These are phyloP conservation scores for Pseudopipra pipra DNA, from an alignment of 2,113 vertebrate genomes.

Conservation along the genomic window DNA sequence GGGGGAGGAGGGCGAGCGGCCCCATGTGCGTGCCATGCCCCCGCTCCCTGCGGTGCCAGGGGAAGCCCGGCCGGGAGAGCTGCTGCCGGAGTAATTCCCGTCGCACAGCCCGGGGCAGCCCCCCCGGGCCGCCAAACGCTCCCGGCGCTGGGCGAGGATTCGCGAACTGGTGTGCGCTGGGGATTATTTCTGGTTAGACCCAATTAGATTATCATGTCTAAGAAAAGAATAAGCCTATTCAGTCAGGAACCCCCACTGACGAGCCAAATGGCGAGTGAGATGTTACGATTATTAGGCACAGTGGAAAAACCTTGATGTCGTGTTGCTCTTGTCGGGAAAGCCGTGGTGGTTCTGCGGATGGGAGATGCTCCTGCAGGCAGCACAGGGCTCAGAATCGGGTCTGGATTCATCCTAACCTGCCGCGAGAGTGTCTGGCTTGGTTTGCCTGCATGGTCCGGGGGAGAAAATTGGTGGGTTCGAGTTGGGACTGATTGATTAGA, in stretches of 20 bases:
- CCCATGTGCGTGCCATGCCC: neutral
- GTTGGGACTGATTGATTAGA: neutral
- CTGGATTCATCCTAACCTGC: rapidly evolving
- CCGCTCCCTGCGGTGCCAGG: neutral
- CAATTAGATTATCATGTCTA: conserved; percentile 61
- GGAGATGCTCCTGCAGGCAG: neutral
- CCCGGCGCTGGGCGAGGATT: neutral
- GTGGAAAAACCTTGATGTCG: neutral
- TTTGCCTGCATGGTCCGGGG: neutral
- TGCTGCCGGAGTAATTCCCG: neutral
- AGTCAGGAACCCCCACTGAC: neutral
- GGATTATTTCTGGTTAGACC: conserved; percentile 63
- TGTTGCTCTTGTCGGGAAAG: neutral
- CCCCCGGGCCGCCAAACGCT: neutral
- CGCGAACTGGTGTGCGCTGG: neutral
- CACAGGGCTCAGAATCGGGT: neutral
- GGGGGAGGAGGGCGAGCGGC: neutral
- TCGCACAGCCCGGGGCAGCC: neutral
- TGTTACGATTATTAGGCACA: neutral
- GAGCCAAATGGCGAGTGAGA: conserved; percentile 49
- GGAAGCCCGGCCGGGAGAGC: neutral
- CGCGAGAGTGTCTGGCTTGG: neutral
- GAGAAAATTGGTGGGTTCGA: neutral
- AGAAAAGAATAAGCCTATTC: conserved; percentile 56
- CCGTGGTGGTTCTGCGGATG: neutral